Percentiles rank a stretch among this genome's conserved stretches.
phyloP scores from a whole-genome alignment of 2,113 vertebrate genomes.

The Stigmatopora nigra region DNA sequence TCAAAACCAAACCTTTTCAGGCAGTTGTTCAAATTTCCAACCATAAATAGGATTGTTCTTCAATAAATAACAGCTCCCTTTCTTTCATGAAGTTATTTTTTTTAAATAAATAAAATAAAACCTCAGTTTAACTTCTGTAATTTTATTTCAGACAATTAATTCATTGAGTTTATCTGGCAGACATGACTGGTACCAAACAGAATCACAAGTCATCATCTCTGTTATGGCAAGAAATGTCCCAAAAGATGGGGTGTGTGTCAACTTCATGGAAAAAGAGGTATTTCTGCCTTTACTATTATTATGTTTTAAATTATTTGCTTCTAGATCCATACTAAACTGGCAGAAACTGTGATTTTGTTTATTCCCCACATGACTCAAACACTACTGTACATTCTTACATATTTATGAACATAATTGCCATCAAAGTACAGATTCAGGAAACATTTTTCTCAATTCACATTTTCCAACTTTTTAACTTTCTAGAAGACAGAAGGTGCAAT shows the following conservation, averaged over 20 bases:
- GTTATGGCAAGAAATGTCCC: constrained; percentile 88
- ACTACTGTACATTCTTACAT: constrained; percentile 3
- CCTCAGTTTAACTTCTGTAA: neutral
- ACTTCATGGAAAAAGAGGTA: constrained; percentile 85
- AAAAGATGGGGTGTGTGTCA: constrained; percentile 77
- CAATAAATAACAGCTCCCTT: neutral
- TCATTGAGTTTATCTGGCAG: constrained; percentile 45
- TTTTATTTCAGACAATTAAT: neutral
- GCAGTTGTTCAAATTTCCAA: too few species aligned
- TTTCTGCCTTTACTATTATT: neutral
- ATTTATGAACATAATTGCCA: constrained; percentile 41
- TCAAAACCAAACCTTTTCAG: too few species aligned
- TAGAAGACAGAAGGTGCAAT: constrained; percentile 53
- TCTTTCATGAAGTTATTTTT: neutral
- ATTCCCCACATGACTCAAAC: constrained; percentile 10
- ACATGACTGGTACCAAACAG: constrained; percentile 97
- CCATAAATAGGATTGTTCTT: too few species aligned
- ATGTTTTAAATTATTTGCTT: constrained; percentile 6
- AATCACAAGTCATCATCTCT: constrained; percentile 89
- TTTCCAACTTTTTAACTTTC: constrained; percentile 61
- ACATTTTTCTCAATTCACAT: constrained; percentile 63
- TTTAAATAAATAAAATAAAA: neutral
- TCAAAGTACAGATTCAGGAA: constrained; percentile 64
- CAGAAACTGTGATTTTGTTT: neutral
- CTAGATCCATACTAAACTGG: neutral